These are phyloP conservation scores for Dolomedes plantarius DNA, from an alignment of 2,888 invertebrate species.

Conservation along the genomic window DNA sequence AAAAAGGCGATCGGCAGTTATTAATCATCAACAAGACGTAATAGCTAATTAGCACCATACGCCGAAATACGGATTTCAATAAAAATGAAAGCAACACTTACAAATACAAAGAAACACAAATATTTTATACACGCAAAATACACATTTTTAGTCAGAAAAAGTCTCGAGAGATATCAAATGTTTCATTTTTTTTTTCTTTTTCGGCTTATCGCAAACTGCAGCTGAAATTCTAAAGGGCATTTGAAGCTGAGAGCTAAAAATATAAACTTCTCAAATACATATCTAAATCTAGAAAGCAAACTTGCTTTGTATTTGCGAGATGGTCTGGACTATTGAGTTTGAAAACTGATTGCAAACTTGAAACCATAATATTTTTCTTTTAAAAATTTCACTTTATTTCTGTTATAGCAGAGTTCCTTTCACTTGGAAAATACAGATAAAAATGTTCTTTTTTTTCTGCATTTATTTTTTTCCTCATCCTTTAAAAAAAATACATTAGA, in stretches of 20 bases:
- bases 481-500: neutral
- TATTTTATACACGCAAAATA: no score
- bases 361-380: slow-evolving; percentile 66
- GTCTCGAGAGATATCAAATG: slow-evolving; percentile 32
- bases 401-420: neutral
- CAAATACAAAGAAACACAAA: no score
- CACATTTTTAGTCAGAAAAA: no score
- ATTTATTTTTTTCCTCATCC: neutral
- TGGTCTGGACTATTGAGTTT: slow-evolving; percentile 32
- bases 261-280: slow-evolving; percentile 27
- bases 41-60: no score
- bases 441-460: slow-evolving; percentile 22
- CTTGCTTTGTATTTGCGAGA: slow-evolving; percentile 30
- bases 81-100: no score
- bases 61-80: no score
- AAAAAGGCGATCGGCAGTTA: no score
- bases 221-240: slow-evolving; percentile 28
- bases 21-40: no score
- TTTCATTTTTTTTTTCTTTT: slow-evolving; percentile 39
- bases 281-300: slow-evolving; percentile 49
- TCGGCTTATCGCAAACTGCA: slow-evolving; percentile 40
- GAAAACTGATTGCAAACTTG: slow-evolving; percentile 68
- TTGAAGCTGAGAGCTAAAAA: neutral
- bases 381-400: slow-evolving; percentile 35
- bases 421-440: neutral